Evolutionary conservation across 2,797 vertebrate genomes (phyloP), one percentile per base, ranked within the genome.

Genomic region (Neosilurus hyrtlii): DNA sequence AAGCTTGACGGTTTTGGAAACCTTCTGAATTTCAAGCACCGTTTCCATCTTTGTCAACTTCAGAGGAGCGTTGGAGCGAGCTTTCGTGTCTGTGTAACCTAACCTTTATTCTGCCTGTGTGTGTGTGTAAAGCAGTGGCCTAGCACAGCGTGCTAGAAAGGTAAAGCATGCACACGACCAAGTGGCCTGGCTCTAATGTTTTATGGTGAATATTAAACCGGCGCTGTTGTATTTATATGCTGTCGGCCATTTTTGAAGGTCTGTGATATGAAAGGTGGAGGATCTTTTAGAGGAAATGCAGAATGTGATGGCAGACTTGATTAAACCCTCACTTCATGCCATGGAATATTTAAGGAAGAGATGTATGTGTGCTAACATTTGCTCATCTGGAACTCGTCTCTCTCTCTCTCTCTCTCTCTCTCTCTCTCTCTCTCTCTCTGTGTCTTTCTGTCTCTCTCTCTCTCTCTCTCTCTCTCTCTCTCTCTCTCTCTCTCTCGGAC

Each of bases 1-100:
- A 88, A 87, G 79, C 82, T 86, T 82, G 85, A 89, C 84, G 84
- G 86, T 86, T 88, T 87, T 80, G 68, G 88, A 89, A 88, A 90
- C 86, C 88, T 85, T 86, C 86, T 85, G 86, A 90, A 90, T 89
- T 90, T 87, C 83, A 86, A 89, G 79, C 86, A 85, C 83, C 68
- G 68, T 87, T 88, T 88, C 87, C 84, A 86, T 89, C 88, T 88
- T 89, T 89, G 88, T 87, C 89, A 87, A 84, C 86, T 88, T 90
- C 86, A 89, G 82, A 90, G 85, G 80, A 77, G 82, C 80, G 76
- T 82, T 62, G 81, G 54, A 85, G 88, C 82, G 82, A 86, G 85
- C 81, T 86, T 70, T 80, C 84, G 85, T 80, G 79, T 90, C 84
- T 84, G 78, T 84, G 86, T 88, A 87, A 87, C 86, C 82, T 82